phyloP scores from a whole-genome alignment of 2,888 invertebrate genomes.

The Callimorpha dominula region DNA sequence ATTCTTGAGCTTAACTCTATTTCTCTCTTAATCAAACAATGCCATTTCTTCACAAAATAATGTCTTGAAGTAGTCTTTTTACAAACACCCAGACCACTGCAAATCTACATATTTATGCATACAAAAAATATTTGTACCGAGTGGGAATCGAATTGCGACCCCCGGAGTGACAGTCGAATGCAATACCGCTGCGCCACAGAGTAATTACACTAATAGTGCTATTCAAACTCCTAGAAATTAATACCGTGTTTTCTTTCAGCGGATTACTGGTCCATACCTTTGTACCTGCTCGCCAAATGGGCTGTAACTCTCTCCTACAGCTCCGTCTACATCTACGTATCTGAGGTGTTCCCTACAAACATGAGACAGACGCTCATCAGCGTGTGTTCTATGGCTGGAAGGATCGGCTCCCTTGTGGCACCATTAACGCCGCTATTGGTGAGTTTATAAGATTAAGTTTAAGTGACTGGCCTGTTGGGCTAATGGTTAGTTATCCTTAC shows the following conservation, averaged over 20 bases:
- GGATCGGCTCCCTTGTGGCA: conserved; percentile 89
- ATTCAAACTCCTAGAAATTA: background rate
- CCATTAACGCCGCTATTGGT: conserved; percentile 90
- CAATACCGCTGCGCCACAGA: too few species aligned
- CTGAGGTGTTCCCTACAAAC: conserved; percentile 90
- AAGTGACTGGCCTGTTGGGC: too few species aligned
- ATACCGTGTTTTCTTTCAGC: conserved; percentile 57
- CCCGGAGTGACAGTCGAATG: too few species aligned
- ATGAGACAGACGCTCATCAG: conserved; percentile 89
- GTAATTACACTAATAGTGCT: too few species aligned
- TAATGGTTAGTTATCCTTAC: too few species aligned
- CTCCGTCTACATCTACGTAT: conserved; percentile 89
- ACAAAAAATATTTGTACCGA: too few species aligned
- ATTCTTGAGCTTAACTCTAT: background rate
- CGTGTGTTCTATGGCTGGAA: conserved; percentile 89
- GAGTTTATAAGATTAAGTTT: conserved; percentile 49
- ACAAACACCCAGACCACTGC: background rate
- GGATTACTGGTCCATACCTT: conserved; percentile 84
- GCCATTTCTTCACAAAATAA: too few species aligned
- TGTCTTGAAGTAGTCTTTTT: background rate
- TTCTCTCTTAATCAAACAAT: background rate
- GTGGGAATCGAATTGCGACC: too few species aligned
- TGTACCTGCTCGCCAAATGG: conserved; percentile 89
- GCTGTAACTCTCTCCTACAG: conserved; percentile 89
- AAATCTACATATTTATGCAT: too few species aligned